A percentile compares a stretch with the other conserved stretches of the same genome.
Conservation (phyloP, 2,113 vertebrate genomes). For the Oreochromis niloticus region DNA sequence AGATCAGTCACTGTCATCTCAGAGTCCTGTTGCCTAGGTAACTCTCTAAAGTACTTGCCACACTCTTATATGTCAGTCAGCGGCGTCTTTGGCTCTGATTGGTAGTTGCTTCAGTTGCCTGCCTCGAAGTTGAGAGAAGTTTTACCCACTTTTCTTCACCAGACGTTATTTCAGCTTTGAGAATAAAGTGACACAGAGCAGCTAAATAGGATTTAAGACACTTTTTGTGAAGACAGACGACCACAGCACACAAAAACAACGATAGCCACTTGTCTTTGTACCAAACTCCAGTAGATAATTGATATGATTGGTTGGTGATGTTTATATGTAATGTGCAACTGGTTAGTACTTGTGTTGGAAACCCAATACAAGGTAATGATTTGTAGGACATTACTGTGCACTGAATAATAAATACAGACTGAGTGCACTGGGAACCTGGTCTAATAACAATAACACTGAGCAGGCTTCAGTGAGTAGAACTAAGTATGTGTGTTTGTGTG, state of each 20-base stretch:
- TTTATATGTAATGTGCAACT: background rate
- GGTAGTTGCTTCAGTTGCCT: background rate
- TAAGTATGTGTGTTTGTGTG: background rate
- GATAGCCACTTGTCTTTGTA: background rate
- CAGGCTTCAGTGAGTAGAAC: background rate
- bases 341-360: background rate
- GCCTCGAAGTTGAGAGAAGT: background rate
- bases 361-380: background rate
- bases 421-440: slow-evolving; percentile 5
- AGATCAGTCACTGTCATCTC: background rate
- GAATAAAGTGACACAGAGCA: slow-evolving; percentile 1
- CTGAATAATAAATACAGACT: background rate
- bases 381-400: background rate
- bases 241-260: slow-evolving; percentile 1
- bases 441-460: slow-evolving; percentile 26
- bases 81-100: background rate
- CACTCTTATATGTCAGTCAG: background rate
- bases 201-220: slow-evolving; percentile 17
- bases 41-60: background rate
- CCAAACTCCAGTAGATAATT: background rate
- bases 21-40: background rate
- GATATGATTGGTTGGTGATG: background rate
- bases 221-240: slow-evolving; percentile 19
- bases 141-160: background rate
- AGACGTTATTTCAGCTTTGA: background rate